Conservation (phyloP, 2,888 invertebrate genomes). For the Drosophila nr. perissopoda region DNA sequence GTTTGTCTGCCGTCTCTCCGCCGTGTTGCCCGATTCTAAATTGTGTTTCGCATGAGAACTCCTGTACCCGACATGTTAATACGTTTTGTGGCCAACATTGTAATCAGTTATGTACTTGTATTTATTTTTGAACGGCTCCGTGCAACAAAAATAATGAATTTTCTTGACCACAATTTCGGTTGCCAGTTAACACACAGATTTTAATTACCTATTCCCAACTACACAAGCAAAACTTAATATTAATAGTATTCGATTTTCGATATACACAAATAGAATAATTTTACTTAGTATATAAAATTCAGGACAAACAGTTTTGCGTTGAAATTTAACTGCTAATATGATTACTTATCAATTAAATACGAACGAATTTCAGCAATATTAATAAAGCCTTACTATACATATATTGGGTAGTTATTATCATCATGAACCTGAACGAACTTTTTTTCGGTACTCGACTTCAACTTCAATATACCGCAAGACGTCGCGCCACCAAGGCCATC, state of each 20-base stretch:
- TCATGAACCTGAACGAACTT: conserved; percentile 7
- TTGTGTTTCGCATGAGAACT: conserved; percentile 32
- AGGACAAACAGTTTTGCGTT: not conserved
- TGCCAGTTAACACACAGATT: conserved; percentile 11
- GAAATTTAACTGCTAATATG: not conserved
- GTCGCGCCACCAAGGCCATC: conserved; percentile 7
- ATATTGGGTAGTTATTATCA: conserved; percentile 9
- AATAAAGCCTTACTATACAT: not conserved
- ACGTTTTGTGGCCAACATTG: conserved; percentile 73
- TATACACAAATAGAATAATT: not conserved
- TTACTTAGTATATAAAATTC: not conserved
- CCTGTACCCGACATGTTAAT: conserved; percentile 72
- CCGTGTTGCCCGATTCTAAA: conserved; percentile 32
- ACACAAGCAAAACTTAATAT: not conserved
- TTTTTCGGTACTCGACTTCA: conserved; percentile 2
- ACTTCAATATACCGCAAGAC: conserved; percentile 28
- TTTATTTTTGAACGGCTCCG: conserved; percentile 3
- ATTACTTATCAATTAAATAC: not conserved
- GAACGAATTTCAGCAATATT: not conserved
- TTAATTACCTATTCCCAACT: conserved; percentile 1
- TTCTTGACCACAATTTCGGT: not conserved
- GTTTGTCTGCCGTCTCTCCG: conserved; percentile 9
- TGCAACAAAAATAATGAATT: not conserved
- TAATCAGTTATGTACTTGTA: conserved; percentile 59
- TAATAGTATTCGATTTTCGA: not conserved